Conservation (phyloP, 2,888 invertebrate genomes). For the Tachina grossa region DNA sequence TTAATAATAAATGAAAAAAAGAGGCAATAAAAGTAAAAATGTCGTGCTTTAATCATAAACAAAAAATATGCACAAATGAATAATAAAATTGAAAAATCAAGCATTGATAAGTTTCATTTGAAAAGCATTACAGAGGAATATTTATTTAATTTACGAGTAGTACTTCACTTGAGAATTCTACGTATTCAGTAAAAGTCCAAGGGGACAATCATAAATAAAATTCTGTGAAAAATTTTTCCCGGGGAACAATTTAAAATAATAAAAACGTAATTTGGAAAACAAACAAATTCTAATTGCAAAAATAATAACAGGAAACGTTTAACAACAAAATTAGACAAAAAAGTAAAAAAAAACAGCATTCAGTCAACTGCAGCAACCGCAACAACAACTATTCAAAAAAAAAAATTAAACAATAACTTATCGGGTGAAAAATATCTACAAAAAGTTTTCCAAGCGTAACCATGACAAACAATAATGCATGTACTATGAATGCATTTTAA, state of each 20-base stretch:
- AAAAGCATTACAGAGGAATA: neutral
- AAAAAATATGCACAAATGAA: constrained; percentile 43
- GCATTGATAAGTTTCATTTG: neutral
- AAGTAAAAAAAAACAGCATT: neutral
- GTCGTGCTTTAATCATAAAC: constrained; percentile 62
- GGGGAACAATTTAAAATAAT: no score
- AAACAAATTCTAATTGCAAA: no score
- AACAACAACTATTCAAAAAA: constrained; percentile 26
- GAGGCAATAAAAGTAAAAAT: constrained; percentile 34
- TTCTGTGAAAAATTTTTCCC: no score
- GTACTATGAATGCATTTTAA: neutral
- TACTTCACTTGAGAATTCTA: no score
- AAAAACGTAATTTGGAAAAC: no score
- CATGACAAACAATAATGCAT: constrained; percentile 42
- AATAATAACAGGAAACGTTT: constrained; percentile 70
- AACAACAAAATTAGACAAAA: constrained; percentile 45
- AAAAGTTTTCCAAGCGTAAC: constrained; percentile 67
- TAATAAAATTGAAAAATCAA: constrained; percentile 32
- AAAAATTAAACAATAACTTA: constrained; percentile 43
- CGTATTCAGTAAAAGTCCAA: no score
- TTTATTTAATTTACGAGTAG: no score
- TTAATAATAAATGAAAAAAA: neutral
- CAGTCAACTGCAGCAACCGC: constrained; percentile 14
- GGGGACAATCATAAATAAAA: no score
- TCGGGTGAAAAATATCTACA: constrained; percentile 22